Evolutionary conservation across 2,888 invertebrate genomes (phyloP), one percentile per base, ranked within the genome.

Genomic region (Ceramica pisi): DNA sequence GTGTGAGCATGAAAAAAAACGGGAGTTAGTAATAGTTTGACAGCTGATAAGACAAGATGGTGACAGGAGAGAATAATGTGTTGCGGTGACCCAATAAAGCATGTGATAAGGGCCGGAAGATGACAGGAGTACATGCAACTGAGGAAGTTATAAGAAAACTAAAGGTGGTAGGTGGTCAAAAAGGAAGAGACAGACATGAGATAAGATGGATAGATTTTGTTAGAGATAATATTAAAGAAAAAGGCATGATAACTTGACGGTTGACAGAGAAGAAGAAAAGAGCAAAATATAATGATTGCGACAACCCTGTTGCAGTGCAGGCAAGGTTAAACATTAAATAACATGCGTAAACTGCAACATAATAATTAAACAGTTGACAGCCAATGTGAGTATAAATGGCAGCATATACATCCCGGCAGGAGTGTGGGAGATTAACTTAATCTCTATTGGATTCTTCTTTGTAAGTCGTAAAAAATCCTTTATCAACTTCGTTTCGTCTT

Each of bases 331-430:
- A 9, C 8, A 48, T n/a, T 31, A 72, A 38, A 75, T 59, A 1
- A 75, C 12, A 41, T 61, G 68, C 26, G 46, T 62, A 12, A 57
- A 62, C 26, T 74, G 72, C 21, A 72, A 7, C 19, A 72, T 19
- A 8, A 66, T 48, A 19, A 72, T 74, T 0, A 46, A 21, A 46
- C 51, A 66, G n/a, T 74, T 66, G 14, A 75, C 16, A 46, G 26
- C 19, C 8, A 72, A 9, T 0, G 66, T 66, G 4, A 72, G 14
- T 46, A 72, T 59, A 46, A 75, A 38, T 12, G 72, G 75, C 21
- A 72, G 14, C 12, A 75, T 51, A 12, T 66, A 75, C 66, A 59
- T 23, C 16, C 72, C 75, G n/a, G 63, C 75, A 31, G 75, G 44
- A 44, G 59, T 60, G 0, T 65, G 74, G 4, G 66, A 4, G 16